Base-by-base conservation (phyloP, 1,140 invertebrate species). In the Tachypleus tridentatus region DNA sequence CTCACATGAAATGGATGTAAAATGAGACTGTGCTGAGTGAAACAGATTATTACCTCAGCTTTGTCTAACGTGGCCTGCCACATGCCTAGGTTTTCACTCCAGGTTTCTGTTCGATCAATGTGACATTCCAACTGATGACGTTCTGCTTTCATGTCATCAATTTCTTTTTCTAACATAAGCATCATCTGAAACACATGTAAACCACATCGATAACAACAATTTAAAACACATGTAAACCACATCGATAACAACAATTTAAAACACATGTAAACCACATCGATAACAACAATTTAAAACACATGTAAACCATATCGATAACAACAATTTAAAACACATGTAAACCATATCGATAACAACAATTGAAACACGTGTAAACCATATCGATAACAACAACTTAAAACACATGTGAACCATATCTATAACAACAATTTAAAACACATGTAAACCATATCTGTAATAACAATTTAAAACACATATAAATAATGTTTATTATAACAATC, bases 31-130 rank as follows among this genome's bases (percentile, higher is more conserved):
- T 60, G 4, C 60, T 51, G 4, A 52, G 29, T 29, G 29, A 29
- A 29, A 29, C 29, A 29, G 29, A 29, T 29, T 29, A 53, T 60
- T 70, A 62, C 63, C 52, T 62, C 60, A 52, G 62, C 64, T 60
- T 68, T 58, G 74, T 91, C 86, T 5, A 93, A 85, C 59, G 85
- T 82, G 5, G 88, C 89, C 68, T 85, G 82, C 91, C 91, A 95
- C 64, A 82, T 82, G 47, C 91, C 90, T 63, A 93, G 79, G 76
- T 93, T 88, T 70, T 92, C 87, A 3, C 86, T 87, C 91, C 91
- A 95, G 59, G 85, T 84, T 77, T 92, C 88, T 0, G 90, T 93
- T 53, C 90, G 81, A n/a, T 84, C 82, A 51, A 93, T 80, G 77
- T 93, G 90, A 2, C 86, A 85, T 74, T 93, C 89, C 9, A 93